These are phyloP conservation scores for Tribolium castaneum DNA, from an alignment of 1,140 invertebrate species.

Conservation along the genomic window DNA sequence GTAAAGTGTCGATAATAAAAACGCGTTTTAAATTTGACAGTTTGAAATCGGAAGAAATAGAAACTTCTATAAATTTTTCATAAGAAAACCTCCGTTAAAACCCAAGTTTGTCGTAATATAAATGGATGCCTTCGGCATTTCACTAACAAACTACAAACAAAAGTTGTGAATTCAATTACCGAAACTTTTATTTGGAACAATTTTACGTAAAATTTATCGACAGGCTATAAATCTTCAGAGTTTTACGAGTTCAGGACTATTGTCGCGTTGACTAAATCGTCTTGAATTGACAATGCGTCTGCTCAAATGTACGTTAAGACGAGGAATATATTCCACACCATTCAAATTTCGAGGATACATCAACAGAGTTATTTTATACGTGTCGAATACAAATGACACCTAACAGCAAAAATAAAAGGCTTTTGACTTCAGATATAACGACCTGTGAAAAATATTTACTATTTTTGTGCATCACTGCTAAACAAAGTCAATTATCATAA, in stretches of 20 bases:
- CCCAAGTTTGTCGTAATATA: conserved; percentile 42
- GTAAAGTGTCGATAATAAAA: conserved; percentile 21
- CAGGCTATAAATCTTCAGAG: conserved; percentile 48
- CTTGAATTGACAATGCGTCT: conserved; percentile 35
- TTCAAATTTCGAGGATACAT: conserved; percentile 10
- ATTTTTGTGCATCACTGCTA: no score
- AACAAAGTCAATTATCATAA: no score
- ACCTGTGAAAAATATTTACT: no score
- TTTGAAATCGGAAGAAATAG: conserved; percentile 34
- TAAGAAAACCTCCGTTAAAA: conserved; percentile 35
- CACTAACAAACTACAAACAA: conserved; percentile 48
- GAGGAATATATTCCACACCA: conserved; percentile 1
- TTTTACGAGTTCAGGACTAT: conserved; percentile 41
- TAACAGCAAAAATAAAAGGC: background rate
- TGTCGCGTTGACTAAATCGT: conserved; percentile 33
- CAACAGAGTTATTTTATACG: conserved; percentile 12
- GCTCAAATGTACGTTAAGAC: conserved; percentile 10
- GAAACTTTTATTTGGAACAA: conserved; percentile 51
- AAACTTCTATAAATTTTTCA: conserved; percentile 37
- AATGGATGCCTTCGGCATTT: conserved; percentile 45
- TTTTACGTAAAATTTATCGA: conserved; percentile 52
- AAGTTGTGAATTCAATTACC: conserved; percentile 52
- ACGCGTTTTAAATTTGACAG: conserved; percentile 29
- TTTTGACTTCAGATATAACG: background rate
- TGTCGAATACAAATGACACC: background rate